Evolutionary conservation across 1,140 invertebrate genomes (phyloP).

Genomic region (Musca domestica): DNA sequence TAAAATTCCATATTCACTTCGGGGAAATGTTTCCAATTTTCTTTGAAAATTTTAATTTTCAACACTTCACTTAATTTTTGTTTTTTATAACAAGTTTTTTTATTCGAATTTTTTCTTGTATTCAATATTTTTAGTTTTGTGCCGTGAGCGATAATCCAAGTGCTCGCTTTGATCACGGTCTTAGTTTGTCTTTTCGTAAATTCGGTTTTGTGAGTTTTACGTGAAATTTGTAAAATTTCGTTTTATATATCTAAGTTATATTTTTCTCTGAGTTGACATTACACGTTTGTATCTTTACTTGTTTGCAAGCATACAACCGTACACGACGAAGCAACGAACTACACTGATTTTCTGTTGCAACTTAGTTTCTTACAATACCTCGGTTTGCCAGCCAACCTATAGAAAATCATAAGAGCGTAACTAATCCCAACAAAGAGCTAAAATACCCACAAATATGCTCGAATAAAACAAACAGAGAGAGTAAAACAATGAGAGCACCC

Average conservation of each 20-base stretch:
- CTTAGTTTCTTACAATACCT: conserved; percentile 43
- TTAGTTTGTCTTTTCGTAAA: conserved; percentile 24
- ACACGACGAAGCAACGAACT: conserved; percentile 53
- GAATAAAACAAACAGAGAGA: background rate
- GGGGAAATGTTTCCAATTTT: conserved; percentile 5
- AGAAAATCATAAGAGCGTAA: conserved; percentile 35
- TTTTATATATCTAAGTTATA: conserved; percentile 1
- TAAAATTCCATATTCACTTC: background rate
- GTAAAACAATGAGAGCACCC: background rate
- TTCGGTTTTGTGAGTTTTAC: conserved; percentile 1
- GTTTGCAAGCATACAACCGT: conserved; percentile 38
- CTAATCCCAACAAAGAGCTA: conserved; percentile 27
- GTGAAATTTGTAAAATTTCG: background rate
- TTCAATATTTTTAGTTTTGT: conserved; percentile 9
- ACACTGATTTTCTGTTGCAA: conserved; percentile 44
- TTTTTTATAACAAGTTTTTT: conserved; percentile 13
- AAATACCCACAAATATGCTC: background rate
- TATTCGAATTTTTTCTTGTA: background rate
- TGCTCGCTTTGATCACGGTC: conserved; percentile 52
- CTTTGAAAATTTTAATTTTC: background rate
- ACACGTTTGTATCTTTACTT: background rate
- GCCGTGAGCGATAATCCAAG: conserved; percentile 54
- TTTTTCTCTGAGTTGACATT: conserved; percentile 1
- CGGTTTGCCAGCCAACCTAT: conserved; percentile 30
- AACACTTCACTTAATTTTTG: background rate